These are phyloP conservation scores for Cephus runcator DNA, from an alignment of 2,888 invertebrate genomes.

Conservation along the genomic window DNA sequence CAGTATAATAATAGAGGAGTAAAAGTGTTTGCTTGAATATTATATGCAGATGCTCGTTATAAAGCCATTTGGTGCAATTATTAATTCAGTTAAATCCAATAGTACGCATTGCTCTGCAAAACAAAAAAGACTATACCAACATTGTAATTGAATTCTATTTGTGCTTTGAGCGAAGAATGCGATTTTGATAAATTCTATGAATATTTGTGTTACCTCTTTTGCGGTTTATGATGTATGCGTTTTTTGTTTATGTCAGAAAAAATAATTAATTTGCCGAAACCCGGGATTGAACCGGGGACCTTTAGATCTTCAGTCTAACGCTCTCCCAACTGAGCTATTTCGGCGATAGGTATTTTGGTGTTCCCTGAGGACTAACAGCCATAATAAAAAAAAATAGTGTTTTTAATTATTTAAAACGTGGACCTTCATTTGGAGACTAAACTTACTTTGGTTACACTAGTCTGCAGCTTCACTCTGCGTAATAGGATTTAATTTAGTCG, in stretches of 20 bases:
- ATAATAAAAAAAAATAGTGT: not conserved
- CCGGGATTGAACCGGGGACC: slow-evolving; percentile 44
- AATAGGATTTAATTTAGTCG: not conserved
- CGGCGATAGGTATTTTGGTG: slow-evolving; percentile 18
- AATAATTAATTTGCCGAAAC: slow-evolving; percentile 35
- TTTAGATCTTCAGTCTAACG: slow-evolving; percentile 45
- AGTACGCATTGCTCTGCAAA: not conserved
- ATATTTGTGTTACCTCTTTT: not conserved
- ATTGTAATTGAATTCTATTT: not conserved
- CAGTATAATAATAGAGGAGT: not conserved
- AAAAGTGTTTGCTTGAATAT: not conserved
- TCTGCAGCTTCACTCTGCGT: not conserved
- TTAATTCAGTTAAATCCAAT: not conserved
- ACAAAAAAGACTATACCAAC: not conserved
- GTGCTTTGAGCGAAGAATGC: not conserved
- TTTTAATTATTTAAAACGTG: not conserved
- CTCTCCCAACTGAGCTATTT: slow-evolving; percentile 50
- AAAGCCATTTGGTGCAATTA: not conserved
- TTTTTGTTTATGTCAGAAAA: not conserved
- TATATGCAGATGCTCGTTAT: not conserved
- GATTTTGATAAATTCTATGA: not conserved
- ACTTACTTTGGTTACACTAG: not conserved
- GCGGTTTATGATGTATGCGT: not conserved
- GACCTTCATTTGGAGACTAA: not conserved
- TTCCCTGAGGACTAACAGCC: not conserved